phyloP scores from a whole-genome alignment of 2,888 invertebrate species.

The Tetranychus truncatus region DNA sequence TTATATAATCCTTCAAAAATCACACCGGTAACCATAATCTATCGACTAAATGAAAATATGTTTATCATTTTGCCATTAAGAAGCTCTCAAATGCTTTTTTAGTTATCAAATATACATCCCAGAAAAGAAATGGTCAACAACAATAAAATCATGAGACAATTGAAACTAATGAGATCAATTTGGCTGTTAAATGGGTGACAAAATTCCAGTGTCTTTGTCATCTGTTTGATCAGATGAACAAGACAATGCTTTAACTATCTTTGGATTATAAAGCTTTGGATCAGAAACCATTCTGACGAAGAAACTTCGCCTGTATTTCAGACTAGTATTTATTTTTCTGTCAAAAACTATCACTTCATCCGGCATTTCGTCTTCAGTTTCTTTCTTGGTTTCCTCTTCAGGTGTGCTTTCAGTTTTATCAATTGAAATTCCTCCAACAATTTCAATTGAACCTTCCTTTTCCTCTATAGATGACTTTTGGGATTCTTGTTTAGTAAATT shows the following conservation, averaged over 20 bases:
- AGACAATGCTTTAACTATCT: constrained; percentile 39
- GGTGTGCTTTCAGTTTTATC: neutral
- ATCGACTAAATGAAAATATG: too few relatives aligned
- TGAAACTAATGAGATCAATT: neutral
- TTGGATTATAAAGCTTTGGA: constrained; percentile 85
- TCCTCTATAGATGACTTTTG: neutral
- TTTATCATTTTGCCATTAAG: too few relatives aligned
- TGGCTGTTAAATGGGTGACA: neutral
- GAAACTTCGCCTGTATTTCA: constrained; percentile 80
- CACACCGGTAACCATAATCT: too few relatives aligned
- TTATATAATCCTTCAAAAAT: too few relatives aligned
- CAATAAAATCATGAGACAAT: too few relatives aligned
- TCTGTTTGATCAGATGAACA: constrained; percentile 18
- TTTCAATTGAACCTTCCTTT: constrained; percentile 1
- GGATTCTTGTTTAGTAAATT: neutral
- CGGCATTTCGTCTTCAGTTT: constrained; percentile 28
- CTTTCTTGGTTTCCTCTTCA: constrained; percentile 27
- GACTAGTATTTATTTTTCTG: constrained; percentile 46
- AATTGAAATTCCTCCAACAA: too few relatives aligned
- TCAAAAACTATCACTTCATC: constrained; percentile 30
- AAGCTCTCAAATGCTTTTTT: too few relatives aligned
- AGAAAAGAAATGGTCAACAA: too few relatives aligned
- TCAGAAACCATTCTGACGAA: constrained; percentile 95
- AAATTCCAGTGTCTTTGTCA: constrained; percentile 3
- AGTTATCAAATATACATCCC: too few relatives aligned